These are phyloP conservation scores for Acromyrmex heyeri DNA, from an alignment of 1,140 invertebrate species.

Conservation along the genomic window DNA sequence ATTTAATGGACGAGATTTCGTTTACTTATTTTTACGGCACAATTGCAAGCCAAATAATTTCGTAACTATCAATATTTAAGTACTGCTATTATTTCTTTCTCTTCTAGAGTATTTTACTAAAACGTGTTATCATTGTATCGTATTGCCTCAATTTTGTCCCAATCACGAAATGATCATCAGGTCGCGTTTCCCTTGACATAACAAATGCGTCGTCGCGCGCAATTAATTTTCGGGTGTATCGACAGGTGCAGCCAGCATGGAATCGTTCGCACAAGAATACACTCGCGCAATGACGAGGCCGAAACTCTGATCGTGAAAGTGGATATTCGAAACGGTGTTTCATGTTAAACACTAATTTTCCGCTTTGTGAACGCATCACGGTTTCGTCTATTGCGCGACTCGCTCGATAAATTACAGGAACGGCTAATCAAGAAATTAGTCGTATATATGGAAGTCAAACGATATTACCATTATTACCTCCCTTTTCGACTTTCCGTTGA, in stretches of 20 bases:
- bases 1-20: background rate
- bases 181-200: background rate
- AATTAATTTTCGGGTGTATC: slow-evolving; percentile 27
- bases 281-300: slow-evolving; percentile 38
- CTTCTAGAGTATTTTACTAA: background rate
- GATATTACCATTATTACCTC: slow-evolving; percentile 25
- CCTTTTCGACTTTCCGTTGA: background rate
- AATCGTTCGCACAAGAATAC: slow-evolving; percentile 32
- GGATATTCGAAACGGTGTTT: slow-evolving; percentile 18
- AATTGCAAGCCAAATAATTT: background rate
- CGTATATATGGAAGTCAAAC: slow-evolving; percentile 9
- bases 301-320: slow-evolving; percentile 38
- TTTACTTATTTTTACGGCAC: background rate
- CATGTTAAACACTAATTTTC: slow-evolving; percentile 78
- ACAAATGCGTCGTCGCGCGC: slow-evolving; percentile 34
- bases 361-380: slow-evolving; percentile 67
- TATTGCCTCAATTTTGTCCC: slow-evolving; percentile 14
- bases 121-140: slow-evolving; percentile 19
- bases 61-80: slow-evolving; percentile 3
- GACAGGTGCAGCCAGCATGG: slow-evolving; percentile 28
- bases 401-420: slow-evolving; percentile 68
- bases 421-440: slow-evolving; percentile 72
- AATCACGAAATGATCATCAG: slow-evolving; percentile 39
- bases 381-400: slow-evolving; percentile 36
- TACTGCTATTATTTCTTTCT: background rate